Percentiles rank a stretch among this genome's conserved stretches.
Evolutionary conservation across 2,113 vertebrate species (phyloP).

Genomic region (Ondatra zibethicus): DNA sequence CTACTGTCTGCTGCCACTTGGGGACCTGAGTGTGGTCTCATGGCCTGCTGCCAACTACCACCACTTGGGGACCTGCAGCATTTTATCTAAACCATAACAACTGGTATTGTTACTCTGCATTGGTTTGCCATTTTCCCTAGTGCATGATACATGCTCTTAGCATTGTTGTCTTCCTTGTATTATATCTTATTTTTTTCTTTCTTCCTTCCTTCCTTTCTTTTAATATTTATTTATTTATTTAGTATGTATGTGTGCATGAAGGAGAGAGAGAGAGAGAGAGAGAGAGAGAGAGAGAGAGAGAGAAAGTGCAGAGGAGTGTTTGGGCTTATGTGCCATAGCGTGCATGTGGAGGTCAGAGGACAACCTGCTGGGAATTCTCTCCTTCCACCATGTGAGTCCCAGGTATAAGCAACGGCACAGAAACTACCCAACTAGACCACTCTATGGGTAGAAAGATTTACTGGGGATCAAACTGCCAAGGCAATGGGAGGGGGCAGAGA

Average conservation of each 20-base stretch:
- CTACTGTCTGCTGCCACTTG: no score
- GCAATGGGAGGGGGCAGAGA: not conserved
- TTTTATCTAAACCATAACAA: no score
- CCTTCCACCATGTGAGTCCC: not conserved
- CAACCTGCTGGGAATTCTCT: not conserved
- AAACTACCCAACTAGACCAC: not conserved
- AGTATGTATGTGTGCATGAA: not conserved
- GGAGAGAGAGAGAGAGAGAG: not conserved
- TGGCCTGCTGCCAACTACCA: no score
- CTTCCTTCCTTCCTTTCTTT: not conserved
- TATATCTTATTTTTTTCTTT: not conserved
- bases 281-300: not conserved
- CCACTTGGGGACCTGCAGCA: no score
- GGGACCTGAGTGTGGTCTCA: no score
- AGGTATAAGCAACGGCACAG: not conserved
- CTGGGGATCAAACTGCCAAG: not conserved
- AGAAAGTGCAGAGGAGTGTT: not conserved
- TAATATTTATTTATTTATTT: not conserved
- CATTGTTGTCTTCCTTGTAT: not conserved
- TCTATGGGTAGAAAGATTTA: not conserved
- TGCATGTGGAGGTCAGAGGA: not conserved
- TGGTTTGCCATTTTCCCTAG: not conserved
- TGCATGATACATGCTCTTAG: not conserved
- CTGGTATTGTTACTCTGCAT: not conserved
- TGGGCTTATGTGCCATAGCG: not conserved